These are phyloP conservation scores for Eupithecia centaureata DNA, from an alignment of 2,888 invertebrate species.

Conservation along the genomic window DNA sequence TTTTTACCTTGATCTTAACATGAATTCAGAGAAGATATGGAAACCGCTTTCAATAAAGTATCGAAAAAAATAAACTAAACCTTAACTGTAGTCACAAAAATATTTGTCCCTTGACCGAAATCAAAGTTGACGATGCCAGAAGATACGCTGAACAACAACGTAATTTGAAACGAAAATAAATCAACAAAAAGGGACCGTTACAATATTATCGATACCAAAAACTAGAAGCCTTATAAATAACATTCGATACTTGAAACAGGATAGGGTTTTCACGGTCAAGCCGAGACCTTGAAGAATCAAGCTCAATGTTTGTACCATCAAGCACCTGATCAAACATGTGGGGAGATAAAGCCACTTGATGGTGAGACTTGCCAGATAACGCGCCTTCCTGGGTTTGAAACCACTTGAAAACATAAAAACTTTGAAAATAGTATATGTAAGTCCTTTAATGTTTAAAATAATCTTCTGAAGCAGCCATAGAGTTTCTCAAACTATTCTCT, in stretches of 20 bases:
- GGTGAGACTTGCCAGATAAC: conserved; percentile 73
- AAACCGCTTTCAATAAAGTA: background rate
- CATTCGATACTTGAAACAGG: conserved; percentile 59
- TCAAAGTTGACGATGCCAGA: conserved; percentile 3
- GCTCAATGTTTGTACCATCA: conserved; percentile 53
- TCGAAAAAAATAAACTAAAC: background rate
- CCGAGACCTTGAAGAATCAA: conserved; percentile 61
- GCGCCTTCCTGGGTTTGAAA: conserved; percentile 63
- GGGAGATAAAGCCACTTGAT: conserved; percentile 81
- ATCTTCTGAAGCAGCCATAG: background rate
- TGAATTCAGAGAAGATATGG: background rate
- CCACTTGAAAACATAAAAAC: conserved; percentile 56
- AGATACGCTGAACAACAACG: background rate
- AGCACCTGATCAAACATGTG: conserved; percentile 82
- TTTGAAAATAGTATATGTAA: background rate
- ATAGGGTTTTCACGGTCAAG: conserved; percentile 72
- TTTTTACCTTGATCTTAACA: background rate
- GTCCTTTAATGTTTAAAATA: background rate
- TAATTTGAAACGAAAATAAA: conserved; percentile 4
- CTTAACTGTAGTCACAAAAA: background rate
- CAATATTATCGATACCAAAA: conserved; percentile 27
- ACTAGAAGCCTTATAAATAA: conserved; percentile 57
- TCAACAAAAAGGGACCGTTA: conserved; percentile 14
- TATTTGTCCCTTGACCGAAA: background rate
- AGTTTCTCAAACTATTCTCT: background rate